Base-by-base conservation (phyloP, 2,888 invertebrate species). In the Lasioglossum villosulum region DNA sequence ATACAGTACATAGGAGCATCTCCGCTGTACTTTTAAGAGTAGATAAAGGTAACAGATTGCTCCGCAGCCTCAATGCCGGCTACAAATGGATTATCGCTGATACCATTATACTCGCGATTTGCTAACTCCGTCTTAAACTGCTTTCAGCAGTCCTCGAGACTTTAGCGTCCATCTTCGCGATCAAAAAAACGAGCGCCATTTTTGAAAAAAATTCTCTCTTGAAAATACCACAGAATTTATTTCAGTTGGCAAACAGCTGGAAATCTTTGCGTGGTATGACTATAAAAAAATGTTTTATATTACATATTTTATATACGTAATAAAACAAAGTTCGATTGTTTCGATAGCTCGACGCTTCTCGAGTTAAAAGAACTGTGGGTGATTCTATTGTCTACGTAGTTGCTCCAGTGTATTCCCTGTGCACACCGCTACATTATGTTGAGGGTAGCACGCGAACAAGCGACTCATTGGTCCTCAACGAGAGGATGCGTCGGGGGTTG, bases 401-500 rank as follows among this genome's bases (percentile, higher is more conserved):
- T 14, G 8, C 12, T 68, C 23, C 23, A 3, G n/a, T 39, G 39
- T 23, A 12, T 37, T 68, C 68, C 4, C 37, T 37, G 6, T 23
- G 10, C 10, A 68, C 34, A 37, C 30, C 8, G 39, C 66, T 27
- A 14, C 19, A 16, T 23, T 66, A 70, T 80, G 71, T 70, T 0
- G 80, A 72, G 86, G 73, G 66, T 82, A 82, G 42, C 52, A 56
- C 56, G 59, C 73, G 66, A 78, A 70, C 74, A 86, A 89, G 79
- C 82, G 87, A 72, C 76, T 84, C 80, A 80, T 71, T 73, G 78
- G 34, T 72, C 76, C 79, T 88, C 77, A 52, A 45, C 14, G 56
- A 42, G 34, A 75, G 76, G 82, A 81, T 78, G 80, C 84, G 80
- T 80, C 82, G 73, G 34, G 76, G 84, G 82, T 80, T 82, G 71